Evolutionary conservation across 2,888 invertebrate species (phyloP), one percentile per base, ranked within the genome.

Genomic region (Nipponacmea schrenckii): DNA sequence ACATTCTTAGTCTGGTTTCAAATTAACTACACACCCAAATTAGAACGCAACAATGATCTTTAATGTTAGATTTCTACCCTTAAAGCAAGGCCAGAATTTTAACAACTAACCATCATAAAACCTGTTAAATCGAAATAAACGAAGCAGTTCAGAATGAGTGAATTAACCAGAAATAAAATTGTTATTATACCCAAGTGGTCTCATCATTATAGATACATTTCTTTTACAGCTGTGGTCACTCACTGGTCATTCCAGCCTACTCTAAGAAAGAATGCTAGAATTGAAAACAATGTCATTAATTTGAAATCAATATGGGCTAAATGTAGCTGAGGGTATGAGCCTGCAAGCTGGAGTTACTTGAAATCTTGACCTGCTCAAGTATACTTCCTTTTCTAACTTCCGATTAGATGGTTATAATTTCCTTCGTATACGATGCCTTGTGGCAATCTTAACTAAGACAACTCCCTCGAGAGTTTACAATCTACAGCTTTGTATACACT

Each of bases 261-360:
- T 56, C 20, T 24, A 56, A 56, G 56, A 31, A 69, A 69, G 45
- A 69, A 73, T 70, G 72, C 68, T 56, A 27, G 66, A 45, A 66
- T 66, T 68, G 69, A 67, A 70, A 75, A 75, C 68, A 72, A 72
- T 73, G 75, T 72, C 75, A 74, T 77, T 77, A 77, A 75, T 74
- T 72, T 71, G 77, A 75, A 77, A 77, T 70, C 66, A 73, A 77
- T 75, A 73, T 73, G 39, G 56, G 31, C 39, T 39, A 68, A 48
- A 62, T 31, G 31, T 45, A 56, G 56, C 56, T 24, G 20, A 12
- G 24, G 56, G 24, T 56, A 24, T 24, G 24, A 56, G 56, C 56
- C 56, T 56, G 12, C 12, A 56, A 24, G 56, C 24, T 56, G 56
- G 56, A 56, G 24, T 56, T 56, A 56, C 56, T 56, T 56, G 20